Conservation (phyloP, 2,888 invertebrate genomes). For the Sympetrum striolatum region DNA sequence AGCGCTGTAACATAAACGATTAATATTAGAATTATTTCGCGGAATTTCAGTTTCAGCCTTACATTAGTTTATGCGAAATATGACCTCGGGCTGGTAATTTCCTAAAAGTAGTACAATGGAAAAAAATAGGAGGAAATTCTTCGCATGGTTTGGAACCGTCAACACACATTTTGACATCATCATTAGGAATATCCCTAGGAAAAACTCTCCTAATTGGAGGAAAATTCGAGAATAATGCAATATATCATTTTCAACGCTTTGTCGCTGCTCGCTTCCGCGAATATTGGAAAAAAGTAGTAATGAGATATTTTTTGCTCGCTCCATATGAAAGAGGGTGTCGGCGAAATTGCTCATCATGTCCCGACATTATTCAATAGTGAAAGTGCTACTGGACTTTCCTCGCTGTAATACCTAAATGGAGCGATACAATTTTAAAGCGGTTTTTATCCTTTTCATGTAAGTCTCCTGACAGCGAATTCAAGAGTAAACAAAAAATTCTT, state of each 20-base stretch:
- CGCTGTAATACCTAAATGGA: not conserved
- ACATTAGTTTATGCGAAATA: too few species aligned
- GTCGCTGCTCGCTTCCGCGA: not conserved
- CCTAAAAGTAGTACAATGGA: too few species aligned
- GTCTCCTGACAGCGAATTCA: not conserved
- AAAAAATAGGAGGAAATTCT: too few species aligned
- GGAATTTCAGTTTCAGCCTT: too few species aligned
- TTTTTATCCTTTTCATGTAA: not conserved
- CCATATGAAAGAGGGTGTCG: not conserved
- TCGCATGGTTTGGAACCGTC: too few species aligned
- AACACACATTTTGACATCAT: too few species aligned
- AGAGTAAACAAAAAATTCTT: not conserved
- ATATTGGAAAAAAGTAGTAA: not conserved
- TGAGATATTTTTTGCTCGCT: not conserved
- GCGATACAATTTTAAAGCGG: not conserved
- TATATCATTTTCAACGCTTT: not conserved
- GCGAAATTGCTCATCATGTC: not conserved
- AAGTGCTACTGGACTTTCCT: not conserved
- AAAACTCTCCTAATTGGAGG: too few species aligned
- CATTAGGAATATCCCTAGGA: too few species aligned
- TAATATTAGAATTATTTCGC: too few species aligned
- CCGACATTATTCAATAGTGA: slow-evolving; percentile 21
- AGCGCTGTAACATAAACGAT: too few species aligned
- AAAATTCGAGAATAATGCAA: too few species aligned
- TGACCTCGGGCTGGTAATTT: too few species aligned